phyloP scores from a whole-genome alignment of 2,888 invertebrate species.

The Trachelus stipa region DNA sequence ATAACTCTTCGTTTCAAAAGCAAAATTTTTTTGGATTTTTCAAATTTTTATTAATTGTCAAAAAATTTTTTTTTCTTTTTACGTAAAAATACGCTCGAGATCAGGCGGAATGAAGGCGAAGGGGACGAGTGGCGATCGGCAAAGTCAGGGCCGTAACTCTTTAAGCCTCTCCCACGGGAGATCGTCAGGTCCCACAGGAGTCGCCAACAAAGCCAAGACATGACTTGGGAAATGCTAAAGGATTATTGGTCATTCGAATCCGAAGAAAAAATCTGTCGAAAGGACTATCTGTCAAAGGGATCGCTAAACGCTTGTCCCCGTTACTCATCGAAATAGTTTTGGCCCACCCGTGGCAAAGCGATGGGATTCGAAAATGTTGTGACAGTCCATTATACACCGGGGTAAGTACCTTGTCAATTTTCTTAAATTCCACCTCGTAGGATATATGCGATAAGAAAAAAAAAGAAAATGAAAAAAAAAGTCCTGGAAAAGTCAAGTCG shows the following conservation, averaged over 20 bases:
- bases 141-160: constrained; percentile 40
- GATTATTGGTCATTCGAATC: constrained; percentile 45
- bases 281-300: constrained; percentile 30
- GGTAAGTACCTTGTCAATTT: background rate
- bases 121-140: background rate
- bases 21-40: background rate
- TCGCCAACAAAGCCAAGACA: constrained; percentile 45
- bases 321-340: constrained; percentile 32
- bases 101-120: background rate
- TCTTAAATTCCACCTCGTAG: background rate
- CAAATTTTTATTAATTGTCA: too few relatives aligned
- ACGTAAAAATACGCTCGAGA: background rate
- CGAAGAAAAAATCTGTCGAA: constrained; percentile 27
- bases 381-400: constrained; percentile 33
- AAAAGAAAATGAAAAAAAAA: too few relatives aligned
- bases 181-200: constrained; percentile 46
- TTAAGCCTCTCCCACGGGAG: constrained; percentile 52
- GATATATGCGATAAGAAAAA: background rate
- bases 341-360: constrained; percentile 20
- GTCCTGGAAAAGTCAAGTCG: background rate
- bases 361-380: constrained; percentile 46
- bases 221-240: constrained; percentile 57
- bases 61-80: background rate
- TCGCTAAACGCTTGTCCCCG: constrained; percentile 42
- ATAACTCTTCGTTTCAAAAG: background rate